phyloP scores from a whole-genome alignment of 1,140 invertebrate genomes.

The Tyrophagus putrescentiae region DNA sequence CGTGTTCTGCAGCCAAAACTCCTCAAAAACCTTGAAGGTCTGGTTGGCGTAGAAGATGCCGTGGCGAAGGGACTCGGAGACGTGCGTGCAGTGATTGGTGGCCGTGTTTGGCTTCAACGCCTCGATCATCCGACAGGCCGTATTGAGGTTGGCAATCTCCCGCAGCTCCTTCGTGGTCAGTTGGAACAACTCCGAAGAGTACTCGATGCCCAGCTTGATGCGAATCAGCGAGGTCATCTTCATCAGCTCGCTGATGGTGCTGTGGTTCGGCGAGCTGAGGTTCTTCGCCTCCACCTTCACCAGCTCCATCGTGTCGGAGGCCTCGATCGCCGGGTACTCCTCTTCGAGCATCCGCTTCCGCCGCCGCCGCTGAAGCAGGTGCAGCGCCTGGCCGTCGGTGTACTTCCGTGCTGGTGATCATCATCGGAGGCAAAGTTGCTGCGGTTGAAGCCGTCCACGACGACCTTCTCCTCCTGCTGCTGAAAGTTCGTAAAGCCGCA shows the following conservation, averaged over 20 bases:
- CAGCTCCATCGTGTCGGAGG: not conserved
- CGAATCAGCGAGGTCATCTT: slow-evolving; percentile 1
- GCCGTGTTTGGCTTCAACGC: not conserved
- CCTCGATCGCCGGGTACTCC: not conserved
- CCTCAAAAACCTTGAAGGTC: slow-evolving; percentile 14
- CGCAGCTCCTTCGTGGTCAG: not conserved
- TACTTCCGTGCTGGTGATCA: too few species aligned
- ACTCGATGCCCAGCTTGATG: slow-evolving; percentile 7
- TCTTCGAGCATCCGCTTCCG: not conserved
- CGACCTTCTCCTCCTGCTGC: too few species aligned
- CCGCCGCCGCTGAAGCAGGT: not conserved
- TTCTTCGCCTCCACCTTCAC: not conserved
- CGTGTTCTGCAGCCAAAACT: slow-evolving; percentile 8
- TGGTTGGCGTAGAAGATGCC: slow-evolving; percentile 20
- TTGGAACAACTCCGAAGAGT: not conserved
- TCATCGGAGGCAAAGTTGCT: too few species aligned
- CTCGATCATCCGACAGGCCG: not conserved
- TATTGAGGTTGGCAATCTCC: not conserved
- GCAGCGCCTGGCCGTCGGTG: not conserved
- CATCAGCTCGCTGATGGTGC: not conserved
- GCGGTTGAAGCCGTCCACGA: too few species aligned
- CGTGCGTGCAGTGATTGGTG: not conserved
- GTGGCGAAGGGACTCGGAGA: not conserved
- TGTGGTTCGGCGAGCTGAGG: not conserved
- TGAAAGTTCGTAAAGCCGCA: too few species aligned